Percentiles rank a stretch among this genome's conserved stretches.
Conservation (phyloP, 2,113 vertebrate genomes). For the Orycteropus afer region DNA sequence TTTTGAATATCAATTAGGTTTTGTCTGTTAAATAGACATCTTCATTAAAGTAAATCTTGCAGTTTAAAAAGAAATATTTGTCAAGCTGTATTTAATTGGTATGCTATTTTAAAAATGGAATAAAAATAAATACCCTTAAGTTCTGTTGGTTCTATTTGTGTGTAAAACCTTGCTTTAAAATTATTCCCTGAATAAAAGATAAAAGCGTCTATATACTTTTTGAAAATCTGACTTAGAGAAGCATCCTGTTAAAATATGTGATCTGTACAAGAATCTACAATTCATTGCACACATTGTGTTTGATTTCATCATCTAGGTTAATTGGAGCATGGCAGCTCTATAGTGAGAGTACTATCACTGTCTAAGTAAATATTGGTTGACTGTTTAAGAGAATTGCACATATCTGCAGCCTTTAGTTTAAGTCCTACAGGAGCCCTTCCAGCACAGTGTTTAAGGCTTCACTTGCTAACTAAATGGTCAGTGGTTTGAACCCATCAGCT, state of each 20-base stretch:
- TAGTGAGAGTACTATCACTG: neutral
- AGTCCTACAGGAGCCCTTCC: neutral
- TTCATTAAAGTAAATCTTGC: neutral
- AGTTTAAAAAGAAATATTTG: neutral
- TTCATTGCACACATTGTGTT: neutral
- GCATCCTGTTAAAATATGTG: neutral
- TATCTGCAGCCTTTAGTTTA: neutral
- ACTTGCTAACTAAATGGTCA: neutral
- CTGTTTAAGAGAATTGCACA: neutral
- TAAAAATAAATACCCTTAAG: neutral
- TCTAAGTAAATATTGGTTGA: neutral
- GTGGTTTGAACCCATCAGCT: neutral
- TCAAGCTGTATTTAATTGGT: neutral
- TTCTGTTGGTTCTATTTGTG: neutral
- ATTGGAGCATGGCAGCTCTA: neutral
- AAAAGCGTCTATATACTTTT: neutral
- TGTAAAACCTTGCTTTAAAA: conserved; percentile 31
- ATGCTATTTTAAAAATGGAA: neutral
- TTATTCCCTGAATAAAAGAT: conserved; percentile 37
- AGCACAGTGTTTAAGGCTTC: neutral
- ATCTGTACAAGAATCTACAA: neutral
- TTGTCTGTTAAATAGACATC: neutral
- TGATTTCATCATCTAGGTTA: neutral
- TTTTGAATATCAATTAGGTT: neutral
- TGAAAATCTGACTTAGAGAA: neutral